Base-by-base conservation (phyloP, 1,140 invertebrate species). In the Euwallacea fornicatus region DNA sequence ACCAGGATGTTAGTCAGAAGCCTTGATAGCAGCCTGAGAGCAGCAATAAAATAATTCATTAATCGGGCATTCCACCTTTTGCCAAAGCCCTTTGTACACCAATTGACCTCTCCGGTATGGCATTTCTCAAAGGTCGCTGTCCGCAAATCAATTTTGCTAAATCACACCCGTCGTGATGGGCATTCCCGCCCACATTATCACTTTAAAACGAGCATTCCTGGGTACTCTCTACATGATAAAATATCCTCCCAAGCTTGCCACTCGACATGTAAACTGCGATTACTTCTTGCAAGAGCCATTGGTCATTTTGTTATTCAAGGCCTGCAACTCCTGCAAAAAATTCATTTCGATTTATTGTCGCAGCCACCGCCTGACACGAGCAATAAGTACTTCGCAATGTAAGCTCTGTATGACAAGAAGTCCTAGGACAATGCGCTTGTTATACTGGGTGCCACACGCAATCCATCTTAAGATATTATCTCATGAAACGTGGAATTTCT, bases 291-390 rank as follows among this genome's bases (percentile, higher is more conserved):
- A 62, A 21, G n/a, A 66, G 13, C 53, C 64, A 56, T 66, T 55
- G 64, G 43, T 66, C 64, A 56, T 66, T 66, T 66, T 56, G 53
- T 66, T 66, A 66, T 66, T 66, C 64, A 66, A 66, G 64, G 64
- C 41, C 64, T 66, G 50, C 64, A 44, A 66, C 50, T 43, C 43
- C 11, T n/a, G 64, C 53, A 66, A 66, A 64, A 66, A 42, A 21
- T 66, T 21, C 53, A 64, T 66, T 66, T 66, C 33, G 64, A 66
- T 66, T 66, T 66, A 66, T 66, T 66, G 64, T 66, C 53, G 50
- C 64, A 66, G 53, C 64, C 50, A 66, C 50, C 53, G 64, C 64
- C 64, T 66, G 64, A 66, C 64, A 66, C 64, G 64, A 47, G 33
- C 64, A 66, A 66, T 66, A 66, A 66, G 64, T 66, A 66, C 41